Percentiles rank a stretch among this genome's conserved stretches.
Conservation (phyloP, 2,113 vertebrate genomes). For the Hypomesus transpacificus region DNA sequence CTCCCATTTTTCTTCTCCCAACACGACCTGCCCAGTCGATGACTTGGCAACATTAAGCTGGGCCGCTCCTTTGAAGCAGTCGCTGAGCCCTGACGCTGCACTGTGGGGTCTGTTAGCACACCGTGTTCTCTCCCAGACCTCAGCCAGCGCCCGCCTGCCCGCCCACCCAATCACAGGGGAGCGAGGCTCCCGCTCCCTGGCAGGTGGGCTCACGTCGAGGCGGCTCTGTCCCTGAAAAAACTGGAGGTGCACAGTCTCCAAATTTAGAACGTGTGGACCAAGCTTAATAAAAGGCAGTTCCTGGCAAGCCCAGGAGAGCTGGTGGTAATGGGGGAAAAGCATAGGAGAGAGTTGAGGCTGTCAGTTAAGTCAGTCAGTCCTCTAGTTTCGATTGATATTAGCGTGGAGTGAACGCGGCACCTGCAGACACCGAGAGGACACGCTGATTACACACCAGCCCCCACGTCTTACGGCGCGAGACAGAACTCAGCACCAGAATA, state of each 20-base stretch:
- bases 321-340: background rate
- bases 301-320: background rate
- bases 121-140: conserved; percentile 12
- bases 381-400: background rate
- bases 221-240: background rate
- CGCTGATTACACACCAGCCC: background rate
- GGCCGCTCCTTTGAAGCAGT: conserved; percentile 30
- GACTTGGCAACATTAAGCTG: conserved; percentile 39
- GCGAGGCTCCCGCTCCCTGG: conserved; percentile 7
- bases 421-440: background rate
- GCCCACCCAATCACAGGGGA: background rate
- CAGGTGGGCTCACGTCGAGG: background rate
- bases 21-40: conserved; percentile 20
- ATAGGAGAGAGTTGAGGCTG: background rate
- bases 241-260: background rate
- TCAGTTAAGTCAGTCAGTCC: too few relatives aligned
- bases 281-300: background rate
- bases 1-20: conserved; percentile 21
- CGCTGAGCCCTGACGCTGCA: conserved; percentile 24
- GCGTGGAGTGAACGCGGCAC: background rate
- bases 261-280: background rate
- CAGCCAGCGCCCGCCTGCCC: background rate
- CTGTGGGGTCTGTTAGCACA: conserved; percentile 35
- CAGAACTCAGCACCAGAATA: background rate
- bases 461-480: background rate